Evolutionary conservation across 2,888 invertebrate species (phyloP).

Genomic region (Pseudococcus viburni): DNA sequence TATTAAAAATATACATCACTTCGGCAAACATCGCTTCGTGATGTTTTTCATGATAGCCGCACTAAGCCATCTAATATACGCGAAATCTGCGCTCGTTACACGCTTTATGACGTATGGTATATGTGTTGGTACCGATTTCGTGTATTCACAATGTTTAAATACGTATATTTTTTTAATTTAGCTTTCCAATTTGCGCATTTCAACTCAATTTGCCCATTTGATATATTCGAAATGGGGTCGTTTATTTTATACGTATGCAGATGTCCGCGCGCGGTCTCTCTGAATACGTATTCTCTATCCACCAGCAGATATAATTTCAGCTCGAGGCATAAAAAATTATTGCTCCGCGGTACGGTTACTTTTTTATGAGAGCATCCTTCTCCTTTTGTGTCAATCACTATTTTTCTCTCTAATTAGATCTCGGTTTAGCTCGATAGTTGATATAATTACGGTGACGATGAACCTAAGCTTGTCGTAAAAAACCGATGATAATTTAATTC

Average conservation of each 20-base stretch:
- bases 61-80: neutral
- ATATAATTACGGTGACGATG: constrained; percentile 3
- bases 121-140: neutral
- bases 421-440: neutral
- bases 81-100: constrained; percentile 16
- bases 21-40: neutral
- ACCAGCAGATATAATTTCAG: neutral
- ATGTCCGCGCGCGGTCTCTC: neutral
- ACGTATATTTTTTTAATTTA: neutral
- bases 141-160: constrained; percentile 30
- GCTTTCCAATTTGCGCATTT: neutral
- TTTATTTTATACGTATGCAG: neutral
- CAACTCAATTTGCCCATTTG: neutral
- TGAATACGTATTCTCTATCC: neutral
- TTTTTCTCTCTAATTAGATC: constrained; percentile 38
- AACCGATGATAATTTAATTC: neutral
- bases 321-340: constrained; percentile 11
- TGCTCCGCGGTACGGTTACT: neutral
- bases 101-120: neutral
- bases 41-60: constrained; percentile 40
- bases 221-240: neutral
- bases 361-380: constrained; percentile 37
- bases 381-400: constrained; percentile 34
- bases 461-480: constrained; percentile 1
- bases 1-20: constrained; percentile 13